Conservation (phyloP, 1,140 invertebrate genomes). For the Matsumurasca onukii region DNA sequence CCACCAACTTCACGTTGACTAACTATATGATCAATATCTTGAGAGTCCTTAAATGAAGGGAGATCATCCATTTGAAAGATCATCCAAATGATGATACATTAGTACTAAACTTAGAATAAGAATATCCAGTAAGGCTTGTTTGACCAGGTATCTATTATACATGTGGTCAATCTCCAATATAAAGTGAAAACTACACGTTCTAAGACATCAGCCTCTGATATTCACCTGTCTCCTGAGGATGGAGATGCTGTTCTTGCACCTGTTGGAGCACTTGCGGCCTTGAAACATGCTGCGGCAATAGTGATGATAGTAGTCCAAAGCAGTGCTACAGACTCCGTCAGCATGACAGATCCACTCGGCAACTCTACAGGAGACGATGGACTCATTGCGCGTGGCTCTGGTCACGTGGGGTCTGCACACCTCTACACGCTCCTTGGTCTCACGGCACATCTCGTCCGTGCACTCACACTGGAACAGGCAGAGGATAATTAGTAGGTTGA, state of each 20-base stretch:
- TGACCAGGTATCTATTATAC: no score
- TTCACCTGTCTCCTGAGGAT: slow-evolving; percentile 69
- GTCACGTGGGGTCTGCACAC: slow-evolving; percentile 69
- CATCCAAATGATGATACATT: no score
- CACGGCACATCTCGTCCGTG: slow-evolving; percentile 66
- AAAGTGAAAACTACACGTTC: no score
- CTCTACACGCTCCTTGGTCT: slow-evolving; percentile 76
- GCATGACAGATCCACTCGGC: slow-evolving; percentile 78
- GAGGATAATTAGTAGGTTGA: no score
- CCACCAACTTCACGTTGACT: no score
- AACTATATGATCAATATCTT: no score
- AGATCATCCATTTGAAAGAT: no score
- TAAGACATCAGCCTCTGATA: not conserved
- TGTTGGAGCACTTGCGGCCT: slow-evolving; percentile 70
- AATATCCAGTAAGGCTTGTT: no score
- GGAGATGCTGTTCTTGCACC: slow-evolving; percentile 74
- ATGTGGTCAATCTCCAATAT: no score
- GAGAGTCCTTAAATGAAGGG: no score
- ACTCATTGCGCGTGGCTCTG: slow-evolving; percentile 64
- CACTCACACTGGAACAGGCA: slow-evolving; percentile 54
- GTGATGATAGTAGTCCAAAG: slow-evolving; percentile 70
- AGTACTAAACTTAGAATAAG: no score
- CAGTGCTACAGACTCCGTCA: slow-evolving; percentile 71
- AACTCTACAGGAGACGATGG: slow-evolving; percentile 68
- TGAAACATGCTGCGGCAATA: slow-evolving; percentile 73